These are phyloP conservation scores for Habrosyne pyritoides DNA, from an alignment of 2,888 invertebrate species.

Conservation along the genomic window DNA sequence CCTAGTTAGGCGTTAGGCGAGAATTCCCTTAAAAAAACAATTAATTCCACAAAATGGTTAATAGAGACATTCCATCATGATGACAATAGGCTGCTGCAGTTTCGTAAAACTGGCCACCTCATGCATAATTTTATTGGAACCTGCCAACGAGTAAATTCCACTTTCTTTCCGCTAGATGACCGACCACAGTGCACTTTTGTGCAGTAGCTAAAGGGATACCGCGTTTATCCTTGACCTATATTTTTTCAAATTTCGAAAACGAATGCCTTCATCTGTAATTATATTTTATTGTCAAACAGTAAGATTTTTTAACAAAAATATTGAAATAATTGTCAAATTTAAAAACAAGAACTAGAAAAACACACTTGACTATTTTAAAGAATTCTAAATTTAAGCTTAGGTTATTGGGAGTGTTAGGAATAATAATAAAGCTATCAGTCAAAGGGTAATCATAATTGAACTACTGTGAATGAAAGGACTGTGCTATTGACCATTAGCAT, in stretches of 20 bases:
- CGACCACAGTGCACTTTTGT: not conserved
- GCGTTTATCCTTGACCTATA: not conserved
- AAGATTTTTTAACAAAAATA: no score
- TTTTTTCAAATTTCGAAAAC: no score
- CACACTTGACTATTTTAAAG: no score
- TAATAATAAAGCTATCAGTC: not conserved
- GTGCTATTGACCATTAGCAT: constrained; percentile 28
- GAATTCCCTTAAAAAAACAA: no score
- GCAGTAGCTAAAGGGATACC: not conserved
- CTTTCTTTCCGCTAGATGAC: constrained; percentile 29
- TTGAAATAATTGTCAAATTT: no score
- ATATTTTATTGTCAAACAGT: no score
- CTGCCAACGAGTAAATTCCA: constrained; percentile 15
- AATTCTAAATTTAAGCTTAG: no score
- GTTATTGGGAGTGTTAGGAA: no score
- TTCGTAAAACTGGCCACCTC: constrained; percentile 11
- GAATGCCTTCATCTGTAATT: no score
- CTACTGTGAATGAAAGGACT: not conserved
- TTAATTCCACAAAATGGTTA: not conserved
- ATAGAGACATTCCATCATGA: not conserved
- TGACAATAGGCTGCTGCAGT: not conserved
- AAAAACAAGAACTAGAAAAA: no score
- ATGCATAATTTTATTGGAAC: constrained; percentile 18
- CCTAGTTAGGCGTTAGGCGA: no score
- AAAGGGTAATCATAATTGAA: not conserved